Conservation (phyloP, 1,140 invertebrate genomes). For the Drosophila ironensis region DNA sequence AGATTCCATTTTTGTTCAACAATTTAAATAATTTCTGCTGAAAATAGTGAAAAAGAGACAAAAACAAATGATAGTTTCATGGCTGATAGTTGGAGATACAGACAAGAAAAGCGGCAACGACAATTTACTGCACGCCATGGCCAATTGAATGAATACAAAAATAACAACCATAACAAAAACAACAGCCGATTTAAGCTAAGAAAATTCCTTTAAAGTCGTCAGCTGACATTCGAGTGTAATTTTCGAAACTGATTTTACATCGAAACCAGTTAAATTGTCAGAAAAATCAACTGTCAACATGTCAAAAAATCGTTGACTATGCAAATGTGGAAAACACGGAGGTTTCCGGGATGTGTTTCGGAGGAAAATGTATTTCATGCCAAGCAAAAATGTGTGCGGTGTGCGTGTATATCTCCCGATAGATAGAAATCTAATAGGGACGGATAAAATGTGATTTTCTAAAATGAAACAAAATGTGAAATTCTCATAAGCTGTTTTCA, state of each 20-base stretch:
- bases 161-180: constrained; percentile 17
- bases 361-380: constrained; percentile 37
- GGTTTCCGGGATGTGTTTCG: no score
- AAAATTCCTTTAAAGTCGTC: constrained; percentile 76
- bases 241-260: constrained; percentile 82
- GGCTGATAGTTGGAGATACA: constrained; percentile 29
- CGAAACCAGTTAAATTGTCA: constrained; percentile 82
- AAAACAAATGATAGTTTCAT: constrained; percentile 56
- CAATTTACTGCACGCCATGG: constrained; percentile 78
- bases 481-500: constrained; percentile 19
- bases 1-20: constrained; percentile 68
- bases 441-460: constrained; percentile 42
- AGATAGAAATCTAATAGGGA: constrained; percentile 24
- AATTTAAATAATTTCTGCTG: constrained; percentile 75
- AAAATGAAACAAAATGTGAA: constrained; percentile 14
- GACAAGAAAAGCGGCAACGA: constrained; percentile 38
- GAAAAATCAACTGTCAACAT: constrained; percentile 82
- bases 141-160: constrained; percentile 37
- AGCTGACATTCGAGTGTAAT: constrained; percentile 72
- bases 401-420: constrained; percentile 20
- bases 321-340: constrained; percentile 44
- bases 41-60: neutral
- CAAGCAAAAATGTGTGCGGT: neutral
- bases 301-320: constrained; percentile 82
- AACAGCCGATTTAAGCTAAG: constrained; percentile 34